These are phyloP conservation scores for Oncorhynchus gorbuscha DNA, from an alignment of 2,113 vertebrate species.

Conservation along the genomic window DNA sequence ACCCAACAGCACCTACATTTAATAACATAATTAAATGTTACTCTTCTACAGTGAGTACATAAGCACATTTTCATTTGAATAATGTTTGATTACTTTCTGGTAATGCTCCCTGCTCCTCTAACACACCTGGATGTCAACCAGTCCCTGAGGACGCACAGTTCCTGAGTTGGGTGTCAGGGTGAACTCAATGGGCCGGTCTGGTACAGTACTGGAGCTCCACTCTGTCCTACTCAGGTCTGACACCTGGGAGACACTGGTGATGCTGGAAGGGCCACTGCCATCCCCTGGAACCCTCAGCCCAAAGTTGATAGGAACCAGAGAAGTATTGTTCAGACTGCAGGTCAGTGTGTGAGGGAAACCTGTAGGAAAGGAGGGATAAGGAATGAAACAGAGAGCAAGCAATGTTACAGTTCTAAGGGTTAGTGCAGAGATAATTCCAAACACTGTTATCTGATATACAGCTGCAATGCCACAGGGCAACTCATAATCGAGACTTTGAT, in stretches of 20 bases:
- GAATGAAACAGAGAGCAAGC: neutral
- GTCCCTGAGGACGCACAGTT: conserved; percentile 59
- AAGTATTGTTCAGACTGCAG: conserved; percentile 81
- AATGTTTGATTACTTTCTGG: no score
- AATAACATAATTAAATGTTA: no score
- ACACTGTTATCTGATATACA: no score
- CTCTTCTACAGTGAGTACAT: no score
- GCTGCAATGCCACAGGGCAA: no score
- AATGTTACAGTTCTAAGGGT: neutral
- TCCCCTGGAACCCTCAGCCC: conserved; percentile 78
- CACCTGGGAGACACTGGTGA: conserved; percentile 54
- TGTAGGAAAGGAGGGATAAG: conserved; percentile 38
- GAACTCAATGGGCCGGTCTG: conserved; percentile 76
- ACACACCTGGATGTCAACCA: neutral
- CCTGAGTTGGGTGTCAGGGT: conserved; percentile 68
- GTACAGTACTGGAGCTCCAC: conserved; percentile 52
- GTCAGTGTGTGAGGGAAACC: conserved; percentile 78
- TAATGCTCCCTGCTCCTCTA: no score
- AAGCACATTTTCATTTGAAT: no score
- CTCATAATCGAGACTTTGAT: no score
- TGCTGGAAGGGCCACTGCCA: conserved; percentile 66
- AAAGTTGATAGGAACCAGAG: conserved; percentile 80
- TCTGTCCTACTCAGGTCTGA: conserved; percentile 9
- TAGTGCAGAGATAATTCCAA: no score
- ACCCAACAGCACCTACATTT: no score